These are phyloP conservation scores for Peucedramus taeniatus DNA, from an alignment of 2,113 vertebrate genomes.

Conservation along the genomic window DNA sequence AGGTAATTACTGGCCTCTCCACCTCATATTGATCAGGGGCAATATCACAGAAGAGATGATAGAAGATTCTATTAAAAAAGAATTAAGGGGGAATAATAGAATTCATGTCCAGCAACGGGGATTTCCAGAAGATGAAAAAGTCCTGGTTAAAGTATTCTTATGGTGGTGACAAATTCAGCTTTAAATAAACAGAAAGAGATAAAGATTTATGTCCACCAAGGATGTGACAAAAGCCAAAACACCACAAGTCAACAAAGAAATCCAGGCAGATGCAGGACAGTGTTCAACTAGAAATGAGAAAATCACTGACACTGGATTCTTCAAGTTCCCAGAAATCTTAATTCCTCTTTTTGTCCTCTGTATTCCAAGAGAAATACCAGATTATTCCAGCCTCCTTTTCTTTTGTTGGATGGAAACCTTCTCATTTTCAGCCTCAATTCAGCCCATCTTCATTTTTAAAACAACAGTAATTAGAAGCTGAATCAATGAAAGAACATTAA, in stretches of 20 bases:
- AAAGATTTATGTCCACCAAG: background rate
- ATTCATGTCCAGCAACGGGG: background rate
- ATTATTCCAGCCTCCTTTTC: background rate
- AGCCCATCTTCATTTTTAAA: background rate
- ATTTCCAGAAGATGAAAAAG: background rate
- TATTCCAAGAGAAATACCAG: background rate
- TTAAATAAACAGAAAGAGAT: background rate
- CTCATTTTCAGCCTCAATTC: background rate
- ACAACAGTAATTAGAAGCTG: background rate
- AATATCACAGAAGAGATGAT: background rate
- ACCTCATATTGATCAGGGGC: background rate
- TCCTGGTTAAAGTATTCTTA: background rate
- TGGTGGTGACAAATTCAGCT: background rate
- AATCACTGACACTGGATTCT: accelerated
- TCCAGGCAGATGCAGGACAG: accelerated
- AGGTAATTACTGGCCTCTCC: conserved; percentile 14
- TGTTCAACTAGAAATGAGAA: background rate
- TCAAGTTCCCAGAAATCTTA: background rate
- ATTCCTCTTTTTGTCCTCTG: background rate
- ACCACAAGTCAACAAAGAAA: background rate
- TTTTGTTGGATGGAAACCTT: background rate
- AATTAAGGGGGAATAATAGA: conserved; percentile 7
- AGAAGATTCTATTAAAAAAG: conserved; percentile 1
- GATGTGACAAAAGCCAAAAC: background rate
- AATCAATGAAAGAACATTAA: background rate